Conservation (phyloP, 2,888 invertebrate species). For the Nephrotoma flavescens region DNA sequence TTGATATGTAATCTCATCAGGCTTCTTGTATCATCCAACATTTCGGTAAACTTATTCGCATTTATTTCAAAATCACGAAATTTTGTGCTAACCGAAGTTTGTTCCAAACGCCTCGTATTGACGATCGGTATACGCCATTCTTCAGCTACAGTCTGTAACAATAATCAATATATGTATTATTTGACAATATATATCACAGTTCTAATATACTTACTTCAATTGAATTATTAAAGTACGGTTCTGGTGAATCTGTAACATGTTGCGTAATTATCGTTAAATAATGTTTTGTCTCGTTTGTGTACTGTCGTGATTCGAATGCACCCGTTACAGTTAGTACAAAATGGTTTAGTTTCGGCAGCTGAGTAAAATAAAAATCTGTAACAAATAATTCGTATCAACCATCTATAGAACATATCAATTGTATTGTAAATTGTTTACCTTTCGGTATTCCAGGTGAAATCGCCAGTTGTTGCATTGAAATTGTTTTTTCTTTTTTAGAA, state of each 20-base stretch:
- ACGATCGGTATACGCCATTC: conserved; percentile 46
- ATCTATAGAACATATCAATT: background rate
- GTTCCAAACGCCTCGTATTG: conserved; percentile 38
- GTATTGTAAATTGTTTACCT: background rate
- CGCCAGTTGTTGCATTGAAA: conserved; percentile 24
- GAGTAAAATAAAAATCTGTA: conserved; percentile 18
- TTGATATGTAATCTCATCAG: conserved; percentile 17
- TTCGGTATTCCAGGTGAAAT: conserved; percentile 13
- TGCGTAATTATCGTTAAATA: background rate
- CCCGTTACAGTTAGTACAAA: conserved; percentile 36
- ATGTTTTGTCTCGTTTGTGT: conserved; percentile 1
- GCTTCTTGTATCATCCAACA: conserved; percentile 18
- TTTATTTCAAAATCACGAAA: conserved; percentile 32
- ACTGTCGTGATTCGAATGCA: conserved; percentile 32
- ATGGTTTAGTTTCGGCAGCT: conserved; percentile 22
- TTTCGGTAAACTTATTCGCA: conserved; percentile 16
- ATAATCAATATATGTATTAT: background rate
- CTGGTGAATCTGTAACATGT: background rate
- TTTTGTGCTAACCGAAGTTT: conserved; percentile 36
- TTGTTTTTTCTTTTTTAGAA: conserved; percentile 24
- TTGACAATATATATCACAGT: too few relatives aligned
- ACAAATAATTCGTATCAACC: conserved; percentile 3
- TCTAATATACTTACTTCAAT: background rate
- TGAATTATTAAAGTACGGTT: background rate
- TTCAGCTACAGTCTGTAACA: conserved; percentile 35